phyloP scores from a whole-genome alignment of 2,797 vertebrate genomes.

The Bovichtus variegatus region DNA sequence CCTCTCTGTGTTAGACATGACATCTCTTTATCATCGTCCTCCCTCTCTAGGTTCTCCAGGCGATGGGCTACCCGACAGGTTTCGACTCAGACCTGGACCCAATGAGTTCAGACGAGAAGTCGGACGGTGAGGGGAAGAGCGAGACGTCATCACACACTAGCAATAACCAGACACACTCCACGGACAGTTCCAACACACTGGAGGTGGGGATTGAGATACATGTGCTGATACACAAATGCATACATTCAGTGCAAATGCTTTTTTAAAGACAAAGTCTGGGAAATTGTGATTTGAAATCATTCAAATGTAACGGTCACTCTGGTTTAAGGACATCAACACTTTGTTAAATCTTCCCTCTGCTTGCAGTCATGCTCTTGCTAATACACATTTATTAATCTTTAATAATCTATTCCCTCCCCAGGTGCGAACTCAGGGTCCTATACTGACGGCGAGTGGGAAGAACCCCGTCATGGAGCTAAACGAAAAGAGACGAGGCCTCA shows the following conservation, averaged over 20 bases:
- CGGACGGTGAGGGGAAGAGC: conserved; percentile 96
- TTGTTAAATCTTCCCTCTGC: background rate
- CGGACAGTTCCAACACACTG: conserved; percentile 95
- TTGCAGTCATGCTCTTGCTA: background rate
- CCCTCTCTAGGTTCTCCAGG: conserved; percentile 92
- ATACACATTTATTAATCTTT: background rate
- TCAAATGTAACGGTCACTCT: conserved; percentile 1
- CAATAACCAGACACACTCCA: conserved; percentile 96
- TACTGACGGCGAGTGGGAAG: conserved; percentile 98
- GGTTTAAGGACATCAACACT: background rate
- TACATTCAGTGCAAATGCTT: background rate
- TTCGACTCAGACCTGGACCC: conserved; percentile 97
- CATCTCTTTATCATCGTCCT: background rate
- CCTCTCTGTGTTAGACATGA: too few species aligned
- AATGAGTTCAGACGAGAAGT: conserved; percentile 98
- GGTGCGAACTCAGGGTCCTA: conserved; percentile 99
- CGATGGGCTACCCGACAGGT: conserved; percentile 98
- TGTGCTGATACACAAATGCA: background rate
- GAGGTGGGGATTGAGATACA: conserved; percentile 84
- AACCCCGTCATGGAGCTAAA: conserved; percentile 99
- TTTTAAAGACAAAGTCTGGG: background rate
- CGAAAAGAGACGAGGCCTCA: conserved; percentile 97
- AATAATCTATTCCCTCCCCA: conserved; percentile 57
- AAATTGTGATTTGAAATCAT: background rate
- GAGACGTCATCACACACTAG: conserved; percentile 94